phyloP scores from a whole-genome alignment of 2,888 invertebrate species.

The Cynaeus angustus region DNA sequence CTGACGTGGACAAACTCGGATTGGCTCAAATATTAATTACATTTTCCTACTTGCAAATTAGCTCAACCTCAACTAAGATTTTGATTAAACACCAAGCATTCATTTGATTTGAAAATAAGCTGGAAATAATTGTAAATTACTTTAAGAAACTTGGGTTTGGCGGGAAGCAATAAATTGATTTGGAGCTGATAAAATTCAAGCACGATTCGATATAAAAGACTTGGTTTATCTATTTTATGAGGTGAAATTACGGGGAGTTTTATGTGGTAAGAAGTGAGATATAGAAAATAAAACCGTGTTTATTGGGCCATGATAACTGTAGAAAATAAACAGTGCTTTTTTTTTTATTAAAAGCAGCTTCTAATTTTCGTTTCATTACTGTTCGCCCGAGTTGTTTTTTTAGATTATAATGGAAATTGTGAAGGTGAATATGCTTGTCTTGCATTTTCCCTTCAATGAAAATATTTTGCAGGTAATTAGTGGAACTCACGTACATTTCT shows the following conservation, averaged over 20 bases:
- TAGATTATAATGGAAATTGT: constrained; percentile 11
- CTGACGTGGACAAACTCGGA: constrained; percentile 39
- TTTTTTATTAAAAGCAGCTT: not conserved
- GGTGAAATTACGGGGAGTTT: constrained; percentile 7
- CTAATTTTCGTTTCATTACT: constrained; percentile 4
- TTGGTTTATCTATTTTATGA: constrained; percentile 19
- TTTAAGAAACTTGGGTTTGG: not conserved
- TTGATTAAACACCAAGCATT: constrained; percentile 27
- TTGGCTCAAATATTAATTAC: constrained; percentile 43
- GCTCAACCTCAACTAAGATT: constrained; percentile 21
- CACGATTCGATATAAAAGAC: constrained; percentile 17
- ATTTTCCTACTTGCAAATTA: constrained; percentile 33
- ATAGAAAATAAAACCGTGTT: constrained; percentile 13
- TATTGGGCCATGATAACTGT: constrained; percentile 7
- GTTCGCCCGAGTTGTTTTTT: not conserved
- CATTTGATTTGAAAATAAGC: not conserved
- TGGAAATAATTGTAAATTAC: not conserved
- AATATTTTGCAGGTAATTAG: constrained; percentile 36
- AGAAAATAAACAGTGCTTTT: not conserved
- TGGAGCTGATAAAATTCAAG: constrained; percentile 9
- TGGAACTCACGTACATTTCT: constrained; percentile 41
- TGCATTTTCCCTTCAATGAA: constrained; percentile 28
- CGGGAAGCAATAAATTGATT: constrained; percentile 16
- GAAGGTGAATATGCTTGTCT: constrained; percentile 3
- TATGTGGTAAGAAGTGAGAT: constrained; percentile 17